Evolutionary conservation across 2,888 invertebrate species (phyloP), one percentile per base, ranked within the genome.

Genomic region (Dicyrtomina minuta): DNA sequence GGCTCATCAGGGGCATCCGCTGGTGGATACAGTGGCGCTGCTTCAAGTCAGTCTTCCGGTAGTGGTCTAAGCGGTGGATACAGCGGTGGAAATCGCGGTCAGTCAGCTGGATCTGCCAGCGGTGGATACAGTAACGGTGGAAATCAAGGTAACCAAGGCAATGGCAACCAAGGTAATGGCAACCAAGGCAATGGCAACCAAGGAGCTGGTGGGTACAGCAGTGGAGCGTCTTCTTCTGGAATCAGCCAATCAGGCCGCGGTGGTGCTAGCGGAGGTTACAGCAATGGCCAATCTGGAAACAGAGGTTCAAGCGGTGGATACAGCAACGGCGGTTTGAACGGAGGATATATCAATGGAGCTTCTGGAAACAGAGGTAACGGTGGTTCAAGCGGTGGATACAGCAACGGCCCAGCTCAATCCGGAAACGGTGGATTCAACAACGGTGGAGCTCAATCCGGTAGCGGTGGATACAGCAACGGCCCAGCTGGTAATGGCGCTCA

Each of bases 71-170:
- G 46, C 24, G 41, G 22, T 41, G n/a, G 17, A 22, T 12, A 43
- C 12, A 17, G 24, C 15, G 62, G 27, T 17, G 33, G 33, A 33
- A 33, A 33, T 8, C 33, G 33, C 8, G 33, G 33, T 33, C 33
- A 33, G 8, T 33, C 33, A 33, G 33, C 33, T 20, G 60, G 20
- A 43, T 27, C 27, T 27, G 24, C n/a, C 33, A 22, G 26, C 17
- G 58, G 58, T 20, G 58, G 58, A 26, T 24, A 59, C 59, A 24
- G 59, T 22, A 53, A 27, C 27, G 27, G 27, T 2, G 53, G 53
- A 17, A 22, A n/a, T 20, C 22, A n/a, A 13, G 24, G 20, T 5
- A n/a, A n/a, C n/a, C n/a, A n/a, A n/a, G 24, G 5, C 17, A 22
- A 6, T 20, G 53, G 53, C 12, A 20, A 20, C 2, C 17, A 53